Conservation (phyloP, 1,140 invertebrate species). For the Hetaerina americana region DNA sequence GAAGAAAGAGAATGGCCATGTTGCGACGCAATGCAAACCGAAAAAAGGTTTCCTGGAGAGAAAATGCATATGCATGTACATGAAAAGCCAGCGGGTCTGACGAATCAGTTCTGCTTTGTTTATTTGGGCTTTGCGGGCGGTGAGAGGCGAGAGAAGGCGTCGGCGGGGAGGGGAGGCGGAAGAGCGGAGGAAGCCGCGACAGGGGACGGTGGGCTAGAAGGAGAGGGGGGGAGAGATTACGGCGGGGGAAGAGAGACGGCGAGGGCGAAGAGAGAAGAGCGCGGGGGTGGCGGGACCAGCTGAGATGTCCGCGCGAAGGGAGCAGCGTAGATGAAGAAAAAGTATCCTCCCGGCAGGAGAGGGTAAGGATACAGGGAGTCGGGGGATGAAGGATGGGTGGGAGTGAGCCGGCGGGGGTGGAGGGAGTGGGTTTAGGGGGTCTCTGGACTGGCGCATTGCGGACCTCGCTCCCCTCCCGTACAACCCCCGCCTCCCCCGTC, state of each 20-base stretch:
- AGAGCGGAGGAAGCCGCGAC: too few relatives aligned
- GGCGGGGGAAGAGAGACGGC: neutral
- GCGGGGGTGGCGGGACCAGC: too few relatives aligned
- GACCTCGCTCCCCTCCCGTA: constrained; percentile 19
- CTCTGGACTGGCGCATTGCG: constrained; percentile 30
- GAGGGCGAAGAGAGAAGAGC: too few relatives aligned
- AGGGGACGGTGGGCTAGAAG: neutral
- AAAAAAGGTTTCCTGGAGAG: too few relatives aligned
- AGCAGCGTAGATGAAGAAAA: neutral
- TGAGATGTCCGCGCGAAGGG: neutral
- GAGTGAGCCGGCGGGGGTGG: constrained; percentile 3
- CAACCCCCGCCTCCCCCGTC: neutral
- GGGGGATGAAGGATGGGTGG: constrained; percentile 8
- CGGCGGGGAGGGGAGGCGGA: too few relatives aligned
- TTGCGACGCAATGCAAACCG: too few relatives aligned
- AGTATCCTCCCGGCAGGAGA: neutral
- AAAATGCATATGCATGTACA: neutral
- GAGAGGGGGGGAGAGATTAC: too few relatives aligned
- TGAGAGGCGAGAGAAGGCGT: neutral
- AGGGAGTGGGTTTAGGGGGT: too few relatives aligned
- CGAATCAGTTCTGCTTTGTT: neutral
- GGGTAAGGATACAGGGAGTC: too few relatives aligned
- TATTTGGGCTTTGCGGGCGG: neutral
- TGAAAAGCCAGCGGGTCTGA: neutral
- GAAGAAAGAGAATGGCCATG: too few relatives aligned